Evolutionary conservation across 2,888 invertebrate genomes (phyloP), one percentile per base, ranked within the genome.

Genomic region (Phymatocera aterrima): DNA sequence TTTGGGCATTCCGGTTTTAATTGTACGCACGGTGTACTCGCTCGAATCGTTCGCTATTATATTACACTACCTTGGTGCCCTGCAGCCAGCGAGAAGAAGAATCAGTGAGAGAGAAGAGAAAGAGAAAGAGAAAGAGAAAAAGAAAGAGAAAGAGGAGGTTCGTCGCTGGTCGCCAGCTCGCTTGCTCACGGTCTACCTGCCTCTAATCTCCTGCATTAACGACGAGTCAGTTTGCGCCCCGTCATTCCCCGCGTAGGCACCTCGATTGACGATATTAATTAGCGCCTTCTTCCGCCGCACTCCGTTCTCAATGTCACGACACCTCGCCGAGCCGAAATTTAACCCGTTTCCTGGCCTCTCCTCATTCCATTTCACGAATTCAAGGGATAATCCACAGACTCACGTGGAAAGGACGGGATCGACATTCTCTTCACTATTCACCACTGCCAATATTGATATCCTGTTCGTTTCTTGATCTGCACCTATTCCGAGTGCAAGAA

Each of bases 131-230:
- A 40, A 40, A 40, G 4, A 40, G 4, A 40, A 6, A 54, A 6
- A 54, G 54, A 54, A 54, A 54, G 18, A 18, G 18, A 4, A 4
- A 54, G 54, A 4, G n/a, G n/a, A n/a, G n/a, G 57, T 54, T 54
- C 57, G 12, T 6, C 60, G 60, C 18, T 10, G 57, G 37, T 68
- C 18, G 21, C 28, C 31, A 18, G 72, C 51, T 24, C 51, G 51
- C 43, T 48, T 28, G 51, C 72, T 72, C 72, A 51, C 72, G 72
- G 72, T 72, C 48, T 72, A 72, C 72, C 72, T 72, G 72, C 1
- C 72, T 72, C 72, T 72, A 72, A 72, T 72, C 72, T 72, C 72
- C 72, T n/a, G n/a, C n/a, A 72, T 72, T 72, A 72, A 72, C 72
- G 72, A 72, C 51, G 72, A 37, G 60, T 28, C 5, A 57, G 57